Base-by-base conservation (phyloP, 1,140 invertebrate genomes). In the Drosophila ironensis region DNA sequence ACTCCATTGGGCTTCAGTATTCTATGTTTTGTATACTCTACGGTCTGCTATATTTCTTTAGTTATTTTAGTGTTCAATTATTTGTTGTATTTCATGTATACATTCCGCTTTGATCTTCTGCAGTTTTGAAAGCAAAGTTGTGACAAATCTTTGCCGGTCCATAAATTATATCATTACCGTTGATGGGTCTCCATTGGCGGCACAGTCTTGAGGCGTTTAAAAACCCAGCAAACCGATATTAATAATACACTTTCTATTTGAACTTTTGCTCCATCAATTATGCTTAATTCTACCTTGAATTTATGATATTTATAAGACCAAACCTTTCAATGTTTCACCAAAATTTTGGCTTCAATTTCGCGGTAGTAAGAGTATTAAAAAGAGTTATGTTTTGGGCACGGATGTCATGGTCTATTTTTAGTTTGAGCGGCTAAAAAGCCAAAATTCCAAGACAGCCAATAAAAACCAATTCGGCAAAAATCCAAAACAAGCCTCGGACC, bases 361-460 rank as follows among this genome's bases (percentile, higher is more conserved):
- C n/a, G n/a, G n/a, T n/a, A n/a, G n/a, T n/a, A n/a, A n/a, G n/a
- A n/a, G n/a, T n/a, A n/a, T n/a, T n/a, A n/a, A n/a, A n/a, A n/a
- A n/a, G n/a, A n/a, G n/a, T n/a, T n/a, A n/a, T n/a, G n/a, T n/a
- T n/a, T n/a, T n/a, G n/a, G n/a, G n/a, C n/a, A n/a, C n/a, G n/a
- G n/a, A n/a, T 48, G 78, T 81, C 77, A 81, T 52, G 70, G 80
- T 82, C 38, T 81, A 77, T 81, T 69, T 69, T 76, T 82, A 51
- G 71, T 67, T 60, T 28, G 33, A 27, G 41, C 42, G 51, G 30
- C 72, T 82, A 76, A 82, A n/a, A 72, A 76, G 77, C 77, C 68
- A 37, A 81, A 82, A 81, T 81, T 82, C 73, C 73, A 56, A 70
- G 56, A 42, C 14, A 12, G 17, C 35, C n/a, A n/a, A n/a, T n/a